phyloP scores from a whole-genome alignment of 1,140 invertebrate genomes.

The Hetaerina americana region DNA sequence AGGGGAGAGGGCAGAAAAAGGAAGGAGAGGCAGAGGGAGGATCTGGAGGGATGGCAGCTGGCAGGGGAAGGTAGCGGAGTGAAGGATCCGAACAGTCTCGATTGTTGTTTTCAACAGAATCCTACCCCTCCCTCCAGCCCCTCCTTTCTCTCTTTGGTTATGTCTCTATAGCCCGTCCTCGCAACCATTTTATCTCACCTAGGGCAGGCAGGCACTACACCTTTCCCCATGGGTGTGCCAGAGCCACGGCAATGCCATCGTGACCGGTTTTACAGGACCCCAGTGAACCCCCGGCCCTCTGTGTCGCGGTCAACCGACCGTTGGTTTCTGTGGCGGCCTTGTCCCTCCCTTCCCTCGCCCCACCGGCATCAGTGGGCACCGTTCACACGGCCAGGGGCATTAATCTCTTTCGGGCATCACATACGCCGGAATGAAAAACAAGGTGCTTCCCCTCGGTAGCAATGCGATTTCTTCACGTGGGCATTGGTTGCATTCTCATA shows the following conservation, averaged over 20 bases:
- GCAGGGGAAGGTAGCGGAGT: background rate
- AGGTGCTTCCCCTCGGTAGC: background rate
- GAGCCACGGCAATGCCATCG: background rate
- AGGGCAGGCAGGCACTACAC: background rate
- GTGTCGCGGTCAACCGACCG: background rate
- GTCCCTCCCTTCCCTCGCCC: no score
- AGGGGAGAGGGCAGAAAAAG: no score
- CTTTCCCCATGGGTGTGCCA: background rate
- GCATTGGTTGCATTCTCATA: background rate
- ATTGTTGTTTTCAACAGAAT: background rate
- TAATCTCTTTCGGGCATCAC: background rate
- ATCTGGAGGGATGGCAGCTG: background rate
- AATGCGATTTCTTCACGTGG: background rate
- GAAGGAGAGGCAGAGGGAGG: background rate
- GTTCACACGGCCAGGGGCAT: background rate
- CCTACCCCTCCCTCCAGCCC: background rate
- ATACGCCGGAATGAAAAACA: background rate
- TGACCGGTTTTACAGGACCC: background rate
- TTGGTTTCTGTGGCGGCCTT: background rate
- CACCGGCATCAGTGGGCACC: no score
- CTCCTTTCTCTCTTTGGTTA: background rate
- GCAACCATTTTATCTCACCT: background rate
- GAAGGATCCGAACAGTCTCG: background rate
- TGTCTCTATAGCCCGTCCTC: background rate
- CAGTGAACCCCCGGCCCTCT: background rate